Evolutionary conservation across 2,797 vertebrate genomes (phyloP).

Genomic region (Chaetophractus vellerosus): DNA sequence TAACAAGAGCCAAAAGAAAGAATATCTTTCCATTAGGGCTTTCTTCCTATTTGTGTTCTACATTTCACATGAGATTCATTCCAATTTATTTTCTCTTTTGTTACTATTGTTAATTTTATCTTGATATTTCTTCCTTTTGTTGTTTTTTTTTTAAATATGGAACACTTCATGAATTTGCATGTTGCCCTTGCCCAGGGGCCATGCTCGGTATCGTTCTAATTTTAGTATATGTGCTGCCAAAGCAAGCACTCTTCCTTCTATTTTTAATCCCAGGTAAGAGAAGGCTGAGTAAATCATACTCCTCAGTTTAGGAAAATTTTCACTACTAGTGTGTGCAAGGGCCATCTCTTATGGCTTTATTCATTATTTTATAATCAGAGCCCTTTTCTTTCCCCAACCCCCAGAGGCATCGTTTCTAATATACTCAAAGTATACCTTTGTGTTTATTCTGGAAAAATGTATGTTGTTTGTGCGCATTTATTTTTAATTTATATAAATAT

Average conservation of each 20-base stretch:
- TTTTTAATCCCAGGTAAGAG: background rate
- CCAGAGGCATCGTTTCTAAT: constrained; percentile 3
- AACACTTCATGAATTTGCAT: no score
- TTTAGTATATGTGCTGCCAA: no score
- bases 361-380: background rate
- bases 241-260: no score
- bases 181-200: no score
- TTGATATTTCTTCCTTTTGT: constrained; percentile 8
- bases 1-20: background rate
- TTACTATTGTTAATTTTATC: background rate
- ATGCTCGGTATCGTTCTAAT: no score
- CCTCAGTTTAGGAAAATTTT: background rate
- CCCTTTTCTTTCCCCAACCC: background rate
- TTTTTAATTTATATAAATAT: constrained; percentile 25
- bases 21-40: background rate
- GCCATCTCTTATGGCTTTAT: background rate
- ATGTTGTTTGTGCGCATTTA: background rate
- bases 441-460: background rate
- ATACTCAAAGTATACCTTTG: background rate
- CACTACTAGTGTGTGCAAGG: background rate
- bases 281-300: background rate
- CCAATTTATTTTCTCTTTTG: background rate
- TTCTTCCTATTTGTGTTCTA: constrained; percentile 13
- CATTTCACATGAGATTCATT: background rate
- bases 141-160: background rate